Evolutionary conservation across 2,113 vertebrate species (phyloP), one percentile per base, ranked within the genome.

Genomic region (Ondatra zibethicus): DNA sequence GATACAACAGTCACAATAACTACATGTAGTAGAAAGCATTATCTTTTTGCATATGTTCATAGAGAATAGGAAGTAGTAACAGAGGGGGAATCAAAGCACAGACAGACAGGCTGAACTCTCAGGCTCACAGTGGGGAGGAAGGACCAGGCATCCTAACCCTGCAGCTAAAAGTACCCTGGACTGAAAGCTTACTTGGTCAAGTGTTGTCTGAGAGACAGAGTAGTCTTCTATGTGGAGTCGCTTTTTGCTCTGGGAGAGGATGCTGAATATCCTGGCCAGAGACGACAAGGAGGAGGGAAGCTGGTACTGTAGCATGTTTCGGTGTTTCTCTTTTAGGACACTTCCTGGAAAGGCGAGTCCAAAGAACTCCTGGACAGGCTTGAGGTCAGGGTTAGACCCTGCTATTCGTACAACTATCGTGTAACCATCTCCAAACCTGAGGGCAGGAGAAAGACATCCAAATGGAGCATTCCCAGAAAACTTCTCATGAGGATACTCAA

Each of bases 281-380:
- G 99, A 99, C 23, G 99, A 99, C 61, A 99, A 99, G 0, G 99
- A 99, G 0, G 99, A 99, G 0, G 99, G 99, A 94, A 99, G 99
- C 98, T 99, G 99, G 97, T 99, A 99, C 96, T 99, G 99, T 16
- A 99, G 98, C 99, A 99, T 99, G 98, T 99, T 99, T 27, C 99
- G 97, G 97, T 99, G 99, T 39, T 99, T 99, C 98, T 99, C 99
- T 97, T 99, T 99, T 81, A 99, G 98, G 29, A 99, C 99, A 33
- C 99, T 99, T 97, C 99, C 99, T 0, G 99, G 99, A 50, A 99
- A 99, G 95, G 99, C 99, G 9, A 99, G 98, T 96, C 99, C 99
- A 14, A 99, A 99, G 98, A 99, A 99, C 94, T 99, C 99, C 98
- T 99, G 99, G 80, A 99, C 99, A 0, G 99, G 99, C 80, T 98